These are phyloP conservation scores for Gobio occitaniae DNA, from an alignment of 2,797 vertebrate species.

Conservation along the genomic window DNA sequence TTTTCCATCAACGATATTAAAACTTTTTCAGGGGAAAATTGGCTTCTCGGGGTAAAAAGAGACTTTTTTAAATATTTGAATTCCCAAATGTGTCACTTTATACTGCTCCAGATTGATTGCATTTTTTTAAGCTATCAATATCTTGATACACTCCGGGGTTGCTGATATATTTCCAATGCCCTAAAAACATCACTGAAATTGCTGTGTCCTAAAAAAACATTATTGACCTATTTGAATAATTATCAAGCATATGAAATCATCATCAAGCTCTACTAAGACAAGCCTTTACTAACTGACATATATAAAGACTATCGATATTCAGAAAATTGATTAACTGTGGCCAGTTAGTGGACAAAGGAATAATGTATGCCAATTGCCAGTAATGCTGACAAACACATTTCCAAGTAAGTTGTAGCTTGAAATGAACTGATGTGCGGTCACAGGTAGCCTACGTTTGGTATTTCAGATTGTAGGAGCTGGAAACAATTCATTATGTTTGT, in stretches of 20 bases:
- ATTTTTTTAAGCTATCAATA: constrained; percentile 28
- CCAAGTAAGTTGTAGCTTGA: not conserved
- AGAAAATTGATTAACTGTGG: not conserved
- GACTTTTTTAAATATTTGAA: constrained; percentile 33
- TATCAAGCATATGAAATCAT: constrained; percentile 3
- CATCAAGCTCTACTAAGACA: not conserved
- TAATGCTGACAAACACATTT: constrained; percentile 21
- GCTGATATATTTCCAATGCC: constrained; percentile 35
- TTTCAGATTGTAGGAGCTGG: not conserved
- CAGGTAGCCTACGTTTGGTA: not conserved
- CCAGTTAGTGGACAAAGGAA: not conserved
- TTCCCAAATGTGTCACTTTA: constrained; percentile 45
- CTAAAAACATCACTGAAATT: constrained; percentile 34
- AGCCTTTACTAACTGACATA: not conserved
- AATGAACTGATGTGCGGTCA: not conserved
- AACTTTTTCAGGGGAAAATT: constrained; percentile 39
- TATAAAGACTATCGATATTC: not conserved
- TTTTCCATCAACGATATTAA: constrained; percentile 38
- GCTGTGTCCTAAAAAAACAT: constrained; percentile 31
- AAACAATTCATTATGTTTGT: constrained; percentile 2
- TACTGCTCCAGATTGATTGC: constrained; percentile 30
- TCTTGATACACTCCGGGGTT: constrained; percentile 34
- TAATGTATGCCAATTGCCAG: constrained; percentile 11
- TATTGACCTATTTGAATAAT: constrained; percentile 46
- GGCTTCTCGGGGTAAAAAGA: constrained; percentile 28